Evolutionary conservation across 2,113 vertebrate genomes (phyloP), one percentile per base, ranked within the genome.

Genomic region (Rhynchomys soricoides): DNA sequence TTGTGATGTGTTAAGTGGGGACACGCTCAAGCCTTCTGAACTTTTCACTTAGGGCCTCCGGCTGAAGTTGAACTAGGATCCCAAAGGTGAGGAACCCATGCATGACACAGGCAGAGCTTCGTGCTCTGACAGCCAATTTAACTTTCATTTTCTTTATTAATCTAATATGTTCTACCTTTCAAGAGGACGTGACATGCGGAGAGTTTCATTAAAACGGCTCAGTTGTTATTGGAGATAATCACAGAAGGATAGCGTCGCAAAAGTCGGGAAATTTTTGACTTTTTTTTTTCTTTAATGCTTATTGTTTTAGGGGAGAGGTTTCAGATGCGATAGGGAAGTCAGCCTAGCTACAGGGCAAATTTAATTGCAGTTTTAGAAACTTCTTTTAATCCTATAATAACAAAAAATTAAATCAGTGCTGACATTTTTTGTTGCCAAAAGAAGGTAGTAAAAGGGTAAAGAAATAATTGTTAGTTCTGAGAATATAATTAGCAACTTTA

Each of bases 401-500:
- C 98, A 99, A 99, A 99, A 99, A 99, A 99, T 99, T 99, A 99
- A 99, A 99, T 99, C 99, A 99, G 98, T 96, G 97, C 98, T 99
- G 98, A 99, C 99, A 98, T 98, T 66, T 98, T 99, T 99, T 99
- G 98, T 99, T 99, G 98, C 98, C 98, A 98, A 98, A 99, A 99
- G 98, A 99, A 99, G 98, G 98, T 99, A 99, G 98, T 98, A 99
- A 99, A 99, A 99, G 98, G 98, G 98, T 99, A 99, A 99, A 98
- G 98, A 99, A 99, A 99, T 99, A 99, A 99, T 99, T 99, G 98
- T 99, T 99, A 98, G 98, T 98, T 99, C 98, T 98, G 98, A 99
- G 99, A 99, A 99, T 98, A 99, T 99, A 99, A 99, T 99, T 99
- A 99, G 98, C 98, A 98, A 99, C 98, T 99, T 98, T 99, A 99